These are phyloP conservation scores for Rhamnusium bicolor DNA, from an alignment of 2,888 invertebrate species.

Conservation along the genomic window DNA sequence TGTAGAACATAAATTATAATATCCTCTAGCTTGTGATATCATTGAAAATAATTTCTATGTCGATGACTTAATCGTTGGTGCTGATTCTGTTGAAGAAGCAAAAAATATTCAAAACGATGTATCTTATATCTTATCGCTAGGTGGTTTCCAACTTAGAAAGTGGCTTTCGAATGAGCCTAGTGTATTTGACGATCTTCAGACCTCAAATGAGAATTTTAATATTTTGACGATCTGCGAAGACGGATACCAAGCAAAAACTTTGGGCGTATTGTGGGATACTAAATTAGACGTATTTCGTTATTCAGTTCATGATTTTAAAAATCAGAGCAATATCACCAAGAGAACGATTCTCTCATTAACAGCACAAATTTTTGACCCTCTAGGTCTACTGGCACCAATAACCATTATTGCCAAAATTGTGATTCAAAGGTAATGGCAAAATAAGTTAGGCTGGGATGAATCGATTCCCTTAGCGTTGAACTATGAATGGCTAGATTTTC, in stretches of 20 bases:
- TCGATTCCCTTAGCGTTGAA: constrained; percentile 7
- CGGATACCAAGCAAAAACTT: neutral
- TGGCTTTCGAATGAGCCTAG: constrained; percentile 13
- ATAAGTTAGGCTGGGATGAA: constrained; percentile 30
- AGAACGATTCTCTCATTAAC: constrained; percentile 20
- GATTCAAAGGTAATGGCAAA: constrained; percentile 20
- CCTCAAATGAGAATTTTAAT: neutral
- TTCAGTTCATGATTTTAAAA: neutral
- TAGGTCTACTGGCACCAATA: constrained; percentile 21
- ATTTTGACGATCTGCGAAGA: neutral
- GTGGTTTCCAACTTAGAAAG: constrained; percentile 15
- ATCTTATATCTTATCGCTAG: neutral
- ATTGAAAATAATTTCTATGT: constrained; percentile 14
- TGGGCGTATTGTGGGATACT: constrained; percentile 7
- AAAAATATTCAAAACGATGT: neutral
- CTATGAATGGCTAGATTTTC: neutral
- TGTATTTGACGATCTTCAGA: neutral
- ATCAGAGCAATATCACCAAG: neutral
- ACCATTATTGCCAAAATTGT: constrained; percentile 15
- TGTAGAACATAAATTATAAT: neutral
- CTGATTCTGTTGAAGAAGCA: constrained; percentile 8
- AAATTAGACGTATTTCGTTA: neutral
- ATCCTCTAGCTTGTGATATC: constrained; percentile 1
- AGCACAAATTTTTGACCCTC: constrained; percentile 30
- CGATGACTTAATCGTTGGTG: constrained; percentile 14